Evolutionary conservation across 2,888 invertebrate genomes (phyloP).

Genomic region (Dastarcus helophoroides): DNA sequence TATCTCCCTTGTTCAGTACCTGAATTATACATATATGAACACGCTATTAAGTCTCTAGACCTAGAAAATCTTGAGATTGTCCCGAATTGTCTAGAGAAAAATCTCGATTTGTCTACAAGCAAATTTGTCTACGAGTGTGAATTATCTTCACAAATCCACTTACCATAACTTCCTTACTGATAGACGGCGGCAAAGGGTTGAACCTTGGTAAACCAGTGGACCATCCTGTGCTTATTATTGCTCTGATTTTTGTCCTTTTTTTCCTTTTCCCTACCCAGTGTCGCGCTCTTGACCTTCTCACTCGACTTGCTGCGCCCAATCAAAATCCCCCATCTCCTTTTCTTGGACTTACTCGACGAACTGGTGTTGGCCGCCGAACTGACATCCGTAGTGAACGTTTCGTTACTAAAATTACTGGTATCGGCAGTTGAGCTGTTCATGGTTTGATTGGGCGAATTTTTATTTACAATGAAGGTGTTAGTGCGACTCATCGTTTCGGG

Average conservation of each 20-base stretch:
- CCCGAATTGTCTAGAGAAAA: no score
- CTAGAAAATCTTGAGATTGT: no score
- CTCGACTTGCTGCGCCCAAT: constrained; percentile 49
- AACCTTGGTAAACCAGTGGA: constrained; percentile 59
- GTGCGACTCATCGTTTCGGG: constrained; percentile 19
- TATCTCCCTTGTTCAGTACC: no score
- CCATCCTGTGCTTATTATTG: constrained; percentile 53
- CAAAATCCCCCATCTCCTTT: constrained; percentile 56
- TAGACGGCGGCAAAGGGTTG: constrained; percentile 61
- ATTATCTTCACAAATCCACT: no score
- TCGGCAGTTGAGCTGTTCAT: constrained; percentile 10
- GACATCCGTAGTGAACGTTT: constrained; percentile 11
- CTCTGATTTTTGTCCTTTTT: constrained; percentile 40
- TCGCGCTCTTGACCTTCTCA: constrained; percentile 53
- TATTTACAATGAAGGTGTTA: constrained; percentile 26
- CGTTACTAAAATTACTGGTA: constrained; percentile 10
- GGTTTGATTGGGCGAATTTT: constrained; percentile 13
- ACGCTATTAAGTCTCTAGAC: no score
- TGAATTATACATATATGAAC: no score
- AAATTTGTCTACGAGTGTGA: no score
- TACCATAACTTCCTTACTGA: constrained; percentile 72
- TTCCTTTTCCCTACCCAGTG: constrained; percentile 55
- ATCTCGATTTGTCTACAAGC: no score
- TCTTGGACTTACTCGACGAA: constrained; percentile 35
- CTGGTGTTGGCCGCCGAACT: constrained; percentile 18